Evolutionary conservation across 2,797 vertebrate species (phyloP), one percentile per base, ranked within the genome.

Genomic region (Amphiprion clarkii): DNA sequence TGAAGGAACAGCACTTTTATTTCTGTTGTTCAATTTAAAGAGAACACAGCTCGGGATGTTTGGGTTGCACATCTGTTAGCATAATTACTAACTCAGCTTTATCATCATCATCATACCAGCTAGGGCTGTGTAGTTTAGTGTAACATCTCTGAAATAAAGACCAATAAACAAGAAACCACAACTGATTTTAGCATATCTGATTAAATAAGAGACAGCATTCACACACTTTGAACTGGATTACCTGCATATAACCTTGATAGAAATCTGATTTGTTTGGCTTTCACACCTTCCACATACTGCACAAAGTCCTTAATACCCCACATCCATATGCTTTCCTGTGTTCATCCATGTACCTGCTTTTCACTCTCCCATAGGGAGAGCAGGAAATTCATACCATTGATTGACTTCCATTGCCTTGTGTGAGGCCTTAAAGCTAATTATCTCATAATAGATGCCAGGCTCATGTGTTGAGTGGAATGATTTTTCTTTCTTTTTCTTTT

Each of bases 381-480:
- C 5, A 48, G 49, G 46, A 48, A 73, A 86, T 71, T 75, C 40
- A 65, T 64, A 59, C 29, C 70, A 76, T 19, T 86, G 76, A 88
- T 80, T 79, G 65, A 58, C 70, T 79, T 74, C 14, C 29, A n/a
- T 29, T 61, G 67, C 62, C 60, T 86, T 29, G 51, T 61, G 55
- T 73, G 64, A 57, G 67, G 44, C 59, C 58, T 83, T 61, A 70
- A 60, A 83, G 72, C 63, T 81, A 79, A 90, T 91, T 74, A 82
- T 73, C 58, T 79, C 39, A 63, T 69, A 73, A 82, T 66, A 80
- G 69, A 81, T 79, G 67, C 33, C 33, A 39, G 66, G 17, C 69
- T 49, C 63, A 54, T 29, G 46, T 71, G 46, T 64, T 46, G 53
- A 40, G 44, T 66, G 54, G 58, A 64, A 74, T 56, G 40, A 49